Percentiles rank a stretch among this genome's conserved stretches.
These are phyloP conservation scores for Ochropleura leucogaster DNA, from an alignment of 2,888 invertebrate genomes.

Conservation along the genomic window DNA sequence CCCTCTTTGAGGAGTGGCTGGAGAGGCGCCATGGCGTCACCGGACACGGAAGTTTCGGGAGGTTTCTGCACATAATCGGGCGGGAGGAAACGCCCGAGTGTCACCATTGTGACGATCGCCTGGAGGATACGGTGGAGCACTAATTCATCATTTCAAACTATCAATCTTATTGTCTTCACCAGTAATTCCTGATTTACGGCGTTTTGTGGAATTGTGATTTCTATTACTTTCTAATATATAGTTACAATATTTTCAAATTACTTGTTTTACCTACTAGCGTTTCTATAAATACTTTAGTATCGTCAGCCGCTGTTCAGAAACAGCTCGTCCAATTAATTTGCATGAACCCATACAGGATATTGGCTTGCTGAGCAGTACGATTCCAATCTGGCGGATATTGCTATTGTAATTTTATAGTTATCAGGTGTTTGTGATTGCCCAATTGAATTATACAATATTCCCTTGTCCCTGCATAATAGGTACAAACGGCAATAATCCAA, in stretches of 20 bases:
- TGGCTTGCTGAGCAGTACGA: slow-evolving; percentile 5
- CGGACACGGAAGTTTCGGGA: no score
- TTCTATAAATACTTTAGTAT: neutral
- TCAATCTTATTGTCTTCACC: no score
- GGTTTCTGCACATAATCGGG: no score
- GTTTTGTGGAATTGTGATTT: no score
- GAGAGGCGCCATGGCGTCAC: no score
- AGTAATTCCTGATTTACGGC: no score
- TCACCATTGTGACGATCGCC: no score
- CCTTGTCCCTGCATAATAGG: slow-evolving; percentile 23
- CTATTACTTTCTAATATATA: neutral
- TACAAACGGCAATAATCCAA: slow-evolving; percentile 7
- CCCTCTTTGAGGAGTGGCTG: no score
- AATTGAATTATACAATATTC: slow-evolving; percentile 45
- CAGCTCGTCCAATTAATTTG: slow-evolving; percentile 11
- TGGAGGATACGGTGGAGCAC: no score
- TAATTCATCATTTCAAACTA: no score
- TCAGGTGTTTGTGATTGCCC: slow-evolving; percentile 41
- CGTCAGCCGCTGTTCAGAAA: neutral
- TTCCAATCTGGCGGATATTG: slow-evolving; percentile 25
- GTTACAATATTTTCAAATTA: neutral
- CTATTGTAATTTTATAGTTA: slow-evolving; percentile 46
- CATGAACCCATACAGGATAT: slow-evolving; percentile 6
- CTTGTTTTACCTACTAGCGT: neutral
- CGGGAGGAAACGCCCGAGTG: no score